Conservation (phyloP, 1,140 invertebrate species). For the Cheumatopsyche charites region DNA sequence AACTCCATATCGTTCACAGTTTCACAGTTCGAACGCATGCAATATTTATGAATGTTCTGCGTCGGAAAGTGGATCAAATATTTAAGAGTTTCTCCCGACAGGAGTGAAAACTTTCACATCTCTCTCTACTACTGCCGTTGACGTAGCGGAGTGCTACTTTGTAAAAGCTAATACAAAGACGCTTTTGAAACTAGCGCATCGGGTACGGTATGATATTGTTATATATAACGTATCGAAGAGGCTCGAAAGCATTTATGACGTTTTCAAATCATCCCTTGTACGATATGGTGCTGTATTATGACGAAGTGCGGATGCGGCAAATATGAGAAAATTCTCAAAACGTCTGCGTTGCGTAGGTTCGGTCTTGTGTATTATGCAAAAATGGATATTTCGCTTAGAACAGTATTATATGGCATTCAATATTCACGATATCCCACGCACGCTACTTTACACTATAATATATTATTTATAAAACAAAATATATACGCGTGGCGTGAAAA, state of each 20-base stretch:
- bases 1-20: too few relatives aligned
- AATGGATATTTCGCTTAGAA: slow-evolving; percentile 1
- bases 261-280: too few relatives aligned
- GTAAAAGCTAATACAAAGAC: background rate
- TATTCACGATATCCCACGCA: slow-evolving; percentile 8
- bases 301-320: too few relatives aligned
- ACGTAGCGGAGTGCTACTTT: background rate
- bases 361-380: background rate
- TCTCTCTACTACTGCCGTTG: slow-evolving; percentile 2
- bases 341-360: too few relatives aligned
- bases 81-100: background rate
- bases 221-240: too few relatives aligned
- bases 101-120: slow-evolving; percentile 6
- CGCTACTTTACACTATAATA: background rate
- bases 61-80: background rate
- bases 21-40: background rate
- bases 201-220: too few relatives aligned
- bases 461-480: slow-evolving; percentile 3
- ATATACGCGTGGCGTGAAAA: slow-evolving; percentile 1
- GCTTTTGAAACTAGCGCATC: too few relatives aligned
- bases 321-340: too few relatives aligned
- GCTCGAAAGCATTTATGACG: too few relatives aligned
- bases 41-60: background rate
- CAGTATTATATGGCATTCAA: slow-evolving; percentile 5
- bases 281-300: too few relatives aligned